phyloP scores from a whole-genome alignment of 2,797 vertebrate species.

The Gymnodraco acuticeps region DNA sequence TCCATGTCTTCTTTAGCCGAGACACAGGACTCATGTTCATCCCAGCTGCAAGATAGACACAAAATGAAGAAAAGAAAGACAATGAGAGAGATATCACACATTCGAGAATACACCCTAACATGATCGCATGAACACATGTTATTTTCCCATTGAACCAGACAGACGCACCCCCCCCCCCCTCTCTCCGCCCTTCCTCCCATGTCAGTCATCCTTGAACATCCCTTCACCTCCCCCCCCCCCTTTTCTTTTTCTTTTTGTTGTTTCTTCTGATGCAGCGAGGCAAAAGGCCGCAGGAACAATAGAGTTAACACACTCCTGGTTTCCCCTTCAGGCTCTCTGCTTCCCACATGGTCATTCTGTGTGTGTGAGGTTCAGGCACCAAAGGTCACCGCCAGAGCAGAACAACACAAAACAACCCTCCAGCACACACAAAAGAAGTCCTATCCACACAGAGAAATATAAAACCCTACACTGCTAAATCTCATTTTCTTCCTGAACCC shows the following conservation, averaged over 20 bases:
- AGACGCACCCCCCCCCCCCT: conserved; percentile 7
- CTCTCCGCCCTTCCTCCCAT: conserved; percentile 29
- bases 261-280: conserved; percentile 59
- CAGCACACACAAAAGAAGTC: conserved; percentile 3
- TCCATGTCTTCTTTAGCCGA: conserved; percentile 96
- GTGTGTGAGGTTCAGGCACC: conserved; percentile 17
- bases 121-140: conserved; percentile 54
- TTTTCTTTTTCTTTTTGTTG: conserved; percentile 26
- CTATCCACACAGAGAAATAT: neutral
- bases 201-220: conserved; percentile 13
- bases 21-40: conserved; percentile 98
- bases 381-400: conserved; percentile 38
- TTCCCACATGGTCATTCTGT: conserved; percentile 73
- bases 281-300: conserved; percentile 64
- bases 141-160: conserved; percentile 48
- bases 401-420: conserved; percentile 30
- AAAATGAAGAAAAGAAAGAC: neutral
- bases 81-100: conserved; percentile 44
- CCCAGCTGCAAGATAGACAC: conserved; percentile 86
- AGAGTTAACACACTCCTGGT: conserved; percentile 58
- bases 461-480: neutral
- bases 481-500: conserved; percentile 1
- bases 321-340: conserved; percentile 66
- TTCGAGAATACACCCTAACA: conserved; percentile 51
- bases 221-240: neutral